Conservation (phyloP, 64 coral and sea anemone genomes). For the Stichodactyla mertensii region DNA sequence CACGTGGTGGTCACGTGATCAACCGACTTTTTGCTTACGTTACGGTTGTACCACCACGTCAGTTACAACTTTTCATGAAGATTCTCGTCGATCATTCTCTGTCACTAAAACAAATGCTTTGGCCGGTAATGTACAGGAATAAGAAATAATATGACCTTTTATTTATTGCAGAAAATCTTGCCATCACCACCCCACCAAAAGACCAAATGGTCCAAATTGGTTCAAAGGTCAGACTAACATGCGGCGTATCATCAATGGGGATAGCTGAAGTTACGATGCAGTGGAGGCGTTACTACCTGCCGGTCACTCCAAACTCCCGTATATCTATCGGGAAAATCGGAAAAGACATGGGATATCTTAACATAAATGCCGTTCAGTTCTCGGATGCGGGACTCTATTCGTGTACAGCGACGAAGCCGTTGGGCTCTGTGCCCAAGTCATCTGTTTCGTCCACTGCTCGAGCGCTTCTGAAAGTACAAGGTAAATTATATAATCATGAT, state of each 20-base stretch:
- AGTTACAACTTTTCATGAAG: too few species aligned
- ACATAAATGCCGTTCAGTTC: slow-evolving; percentile 18
- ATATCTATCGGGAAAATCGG: slow-evolving; percentile 31
- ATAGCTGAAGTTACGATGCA: slow-evolving; percentile 41
- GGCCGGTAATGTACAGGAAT: too few species aligned
- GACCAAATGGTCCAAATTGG: slow-evolving; percentile 18
- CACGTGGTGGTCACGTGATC: neutral
- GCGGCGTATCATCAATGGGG: slow-evolving; percentile 33
- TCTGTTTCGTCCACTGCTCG: neutral
- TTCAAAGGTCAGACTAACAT: neutral
- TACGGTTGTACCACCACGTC: neutral
- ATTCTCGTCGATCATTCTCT: too few species aligned
- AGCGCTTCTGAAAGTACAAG: slow-evolving; percentile 39
- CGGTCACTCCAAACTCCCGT: slow-evolving; percentile 5
- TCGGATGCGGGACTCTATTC: slow-evolving; percentile 31
- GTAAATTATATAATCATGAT: neutral
- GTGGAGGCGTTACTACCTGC: slow-evolving; percentile 21
- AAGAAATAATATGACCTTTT: neutral
- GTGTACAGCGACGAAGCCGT: neutral
- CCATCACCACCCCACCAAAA: slow-evolving; percentile 11
- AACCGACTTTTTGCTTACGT: neutral
- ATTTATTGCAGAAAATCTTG: slow-evolving; percentile 24
- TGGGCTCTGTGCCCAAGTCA: neutral
- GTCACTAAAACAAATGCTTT: too few species aligned
- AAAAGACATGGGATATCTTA: slow-evolving; percentile 25